These are phyloP conservation scores for Lutjanus erythropterus DNA, from an alignment of 2,113 vertebrate species.

Conservation along the genomic window DNA sequence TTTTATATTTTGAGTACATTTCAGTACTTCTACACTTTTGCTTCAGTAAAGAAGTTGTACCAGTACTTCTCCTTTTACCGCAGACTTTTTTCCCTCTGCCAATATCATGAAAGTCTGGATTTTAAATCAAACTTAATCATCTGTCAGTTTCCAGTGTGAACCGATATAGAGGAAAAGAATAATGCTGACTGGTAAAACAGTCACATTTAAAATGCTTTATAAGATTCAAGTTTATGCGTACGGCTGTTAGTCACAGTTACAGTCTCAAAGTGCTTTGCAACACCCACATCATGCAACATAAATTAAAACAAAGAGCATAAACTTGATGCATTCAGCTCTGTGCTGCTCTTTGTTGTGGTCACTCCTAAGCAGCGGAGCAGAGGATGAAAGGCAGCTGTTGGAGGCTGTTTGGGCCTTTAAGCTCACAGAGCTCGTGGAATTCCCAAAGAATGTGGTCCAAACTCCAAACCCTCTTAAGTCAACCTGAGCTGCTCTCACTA, in stretches of 20 bases:
- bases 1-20: no score
- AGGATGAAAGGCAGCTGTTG: constrained; percentile 71
- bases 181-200: neutral
- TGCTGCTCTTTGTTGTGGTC: constrained; percentile 59
- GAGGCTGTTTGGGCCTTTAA: constrained; percentile 70
- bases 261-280: constrained; percentile 11
- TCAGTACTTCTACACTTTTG: no score
- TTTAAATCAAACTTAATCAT: neutral
- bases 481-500: constrained; percentile 68
- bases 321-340: constrained; percentile 31
- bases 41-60: no score
- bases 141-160: neutral
- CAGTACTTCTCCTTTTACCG: no score
- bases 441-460: constrained; percentile 77
- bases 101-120: neutral
- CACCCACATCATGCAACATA: constrained; percentile 19
- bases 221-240: neutral
- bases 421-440: constrained; percentile 73
- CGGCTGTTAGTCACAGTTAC: neutral
- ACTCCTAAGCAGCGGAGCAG: constrained; percentile 48
- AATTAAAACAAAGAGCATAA: constrained; percentile 39
- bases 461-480: constrained; percentile 78
- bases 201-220: neutral
- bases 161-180: neutral
- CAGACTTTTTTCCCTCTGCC: no score